Base-by-base conservation (phyloP, 1,140 invertebrate species). In the Drosophila sturtevanti region DNA sequence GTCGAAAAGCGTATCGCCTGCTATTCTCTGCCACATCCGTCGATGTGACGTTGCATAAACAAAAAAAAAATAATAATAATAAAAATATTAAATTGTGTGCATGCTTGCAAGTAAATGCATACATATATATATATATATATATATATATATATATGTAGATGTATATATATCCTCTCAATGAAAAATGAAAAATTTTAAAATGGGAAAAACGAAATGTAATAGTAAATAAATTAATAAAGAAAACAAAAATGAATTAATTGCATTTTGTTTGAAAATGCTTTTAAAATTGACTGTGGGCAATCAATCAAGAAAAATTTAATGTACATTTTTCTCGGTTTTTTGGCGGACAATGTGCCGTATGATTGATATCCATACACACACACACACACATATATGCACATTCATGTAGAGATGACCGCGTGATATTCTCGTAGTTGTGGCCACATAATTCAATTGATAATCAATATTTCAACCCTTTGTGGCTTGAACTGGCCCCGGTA, bases 401-500 rank as follows among this genome's bases (percentile, higher is more conserved):
- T 1, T 12, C 9, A 7, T 7, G 41, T 48, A 16, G 16, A 21
- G 16, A 48, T 21, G 9, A 48, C 41, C 41, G 18, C 16, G 4
- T 18, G 41, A 10, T 18, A 44, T 44, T 7, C 24, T 24, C 4
- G 24, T 24, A n/a, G 38, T 16, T 54, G 35, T 24, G 41, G 41
- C 22, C 31, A 78, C 81, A 81, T 86, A 78, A 85, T 78, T 78
- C 69, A 76, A 85, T 81, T 81, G 74, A 64, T 55, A 86, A 86
- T 86, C 81, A 77, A 86, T 86, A 86, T 75, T 72, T 52, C 48
- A 56, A 35, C 34, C 58, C 35, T 10, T 56, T 35, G 58, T 22
- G 38, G 21, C 21, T n/a, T 62, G 22, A 60, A 38, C 44, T 61
- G 38, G 21, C 31, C 72, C 68, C 44, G 54, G 14, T 62, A 64